A percentile compares a stretch with the other conserved stretches of the same genome.
These are phyloP conservation scores for Bungarus multicinctus DNA, from an alignment of 2,113 vertebrate species.

Conservation along the genomic window DNA sequence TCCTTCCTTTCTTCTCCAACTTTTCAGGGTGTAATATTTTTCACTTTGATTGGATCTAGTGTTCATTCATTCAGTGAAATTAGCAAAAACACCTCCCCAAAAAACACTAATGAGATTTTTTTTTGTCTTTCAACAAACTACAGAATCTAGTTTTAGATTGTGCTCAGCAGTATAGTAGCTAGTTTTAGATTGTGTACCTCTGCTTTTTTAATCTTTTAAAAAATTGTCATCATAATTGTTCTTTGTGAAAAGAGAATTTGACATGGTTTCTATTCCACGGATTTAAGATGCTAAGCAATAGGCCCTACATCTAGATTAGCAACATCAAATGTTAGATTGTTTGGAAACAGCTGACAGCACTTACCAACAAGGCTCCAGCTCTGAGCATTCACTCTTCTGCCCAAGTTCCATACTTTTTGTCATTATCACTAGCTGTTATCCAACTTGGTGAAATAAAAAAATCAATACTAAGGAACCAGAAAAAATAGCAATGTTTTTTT, in stretches of 20 bases:
- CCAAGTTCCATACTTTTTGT: background rate
- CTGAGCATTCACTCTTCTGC: background rate
- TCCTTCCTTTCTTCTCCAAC: background rate
- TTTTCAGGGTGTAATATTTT: background rate
- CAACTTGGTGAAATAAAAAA: background rate
- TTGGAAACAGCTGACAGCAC: background rate
- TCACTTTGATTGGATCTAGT: background rate
- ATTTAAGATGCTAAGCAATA: background rate
- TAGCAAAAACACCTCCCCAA: background rate
- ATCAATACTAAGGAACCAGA: background rate
- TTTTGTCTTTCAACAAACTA: background rate
- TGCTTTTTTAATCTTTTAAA: background rate
- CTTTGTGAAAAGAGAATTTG: background rate
- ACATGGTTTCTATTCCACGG: background rate
- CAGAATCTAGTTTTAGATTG: background rate
- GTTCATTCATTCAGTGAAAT: background rate
- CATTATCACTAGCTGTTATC: background rate
- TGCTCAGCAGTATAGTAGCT: no score
- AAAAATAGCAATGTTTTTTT: background rate
- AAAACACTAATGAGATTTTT: background rate
- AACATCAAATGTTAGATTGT: background rate
- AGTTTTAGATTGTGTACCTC: background rate
- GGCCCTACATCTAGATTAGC: background rate
- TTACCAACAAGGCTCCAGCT: background rate
- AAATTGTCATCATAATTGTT: background rate